Conservation (phyloP, 2,797 vertebrate species). For the Semotilus atromaculatus region DNA sequence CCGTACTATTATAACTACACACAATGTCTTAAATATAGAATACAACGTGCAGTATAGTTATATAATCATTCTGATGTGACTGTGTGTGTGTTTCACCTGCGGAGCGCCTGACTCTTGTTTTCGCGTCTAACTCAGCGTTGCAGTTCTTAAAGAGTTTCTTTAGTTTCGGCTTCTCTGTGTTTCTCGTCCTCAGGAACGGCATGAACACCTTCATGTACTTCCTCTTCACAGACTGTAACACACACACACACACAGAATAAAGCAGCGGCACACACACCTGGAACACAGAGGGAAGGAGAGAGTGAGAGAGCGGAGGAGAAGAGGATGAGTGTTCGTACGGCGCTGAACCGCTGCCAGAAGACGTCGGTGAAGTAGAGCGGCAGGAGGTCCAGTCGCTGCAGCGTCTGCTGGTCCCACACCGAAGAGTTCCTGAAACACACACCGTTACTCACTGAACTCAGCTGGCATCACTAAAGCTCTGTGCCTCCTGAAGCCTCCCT, state of each 20-base stretch:
- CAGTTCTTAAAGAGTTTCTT: constrained; percentile 59
- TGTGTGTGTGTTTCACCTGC: constrained; percentile 51
- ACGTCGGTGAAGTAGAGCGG: constrained; percentile 67
- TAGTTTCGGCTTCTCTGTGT: constrained; percentile 61
- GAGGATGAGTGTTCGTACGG: constrained; percentile 52
- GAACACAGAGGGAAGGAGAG: too few species aligned
- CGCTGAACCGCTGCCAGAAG: constrained; percentile 62
- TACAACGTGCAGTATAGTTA: not conserved
- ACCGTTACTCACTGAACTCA: not conserved
- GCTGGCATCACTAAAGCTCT: not conserved
- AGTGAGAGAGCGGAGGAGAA: not conserved
- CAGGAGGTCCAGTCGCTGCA: constrained; percentile 63
- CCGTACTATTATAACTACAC: not conserved
- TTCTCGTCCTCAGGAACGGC: constrained; percentile 54
- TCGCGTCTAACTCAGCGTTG: not conserved
- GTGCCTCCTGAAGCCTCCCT: not conserved
- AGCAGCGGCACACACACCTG: not conserved
- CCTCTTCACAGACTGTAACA: constrained; percentile 61
- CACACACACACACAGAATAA: constrained; percentile 23
- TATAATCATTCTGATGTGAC: not conserved
- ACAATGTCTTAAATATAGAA: too few species aligned
- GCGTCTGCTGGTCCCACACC: constrained; percentile 67
- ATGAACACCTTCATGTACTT: constrained; percentile 66
- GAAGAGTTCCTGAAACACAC: constrained; percentile 53
- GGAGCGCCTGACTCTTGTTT: constrained; percentile 30